Percentiles rank a stretch among this genome's conserved stretches.
Conservation (phyloP, 2,888 invertebrate species). For the Cheilosia vernalis region DNA sequence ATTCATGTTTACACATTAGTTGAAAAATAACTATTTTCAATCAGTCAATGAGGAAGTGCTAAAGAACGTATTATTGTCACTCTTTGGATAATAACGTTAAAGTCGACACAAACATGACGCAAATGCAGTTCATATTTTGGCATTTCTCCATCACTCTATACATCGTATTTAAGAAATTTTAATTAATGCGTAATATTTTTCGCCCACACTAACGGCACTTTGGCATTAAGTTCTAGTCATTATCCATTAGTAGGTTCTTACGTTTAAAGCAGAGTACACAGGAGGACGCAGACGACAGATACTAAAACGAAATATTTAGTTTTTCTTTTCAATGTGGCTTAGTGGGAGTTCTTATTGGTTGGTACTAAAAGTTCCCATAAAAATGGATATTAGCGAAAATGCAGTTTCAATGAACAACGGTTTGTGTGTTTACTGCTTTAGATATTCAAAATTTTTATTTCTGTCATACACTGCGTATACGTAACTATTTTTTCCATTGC, state of each 20-base stretch:
- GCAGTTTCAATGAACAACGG: no score
- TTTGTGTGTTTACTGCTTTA: no score
- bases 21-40: background rate
- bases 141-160: constrained; percentile 16
- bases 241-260: background rate
- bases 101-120: constrained; percentile 6
- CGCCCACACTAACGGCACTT: background rate
- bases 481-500: background rate
- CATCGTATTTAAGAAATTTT: constrained; percentile 5
- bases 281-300: no score
- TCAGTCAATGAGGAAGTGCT: background rate
- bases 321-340: no score
- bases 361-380: no score
- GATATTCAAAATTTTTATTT: background rate
- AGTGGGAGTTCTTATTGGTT: no score
- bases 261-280: no score
- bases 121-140: background rate
- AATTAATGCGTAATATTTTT: background rate
- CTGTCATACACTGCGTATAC: background rate
- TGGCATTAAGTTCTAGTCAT: background rate
- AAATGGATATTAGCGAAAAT: no score
- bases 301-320: no score
- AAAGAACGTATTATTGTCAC: background rate
- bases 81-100: background rate
- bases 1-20: no score